Conservation (phyloP, 1,140 invertebrate species). For the Eulimnadia texana region DNA sequence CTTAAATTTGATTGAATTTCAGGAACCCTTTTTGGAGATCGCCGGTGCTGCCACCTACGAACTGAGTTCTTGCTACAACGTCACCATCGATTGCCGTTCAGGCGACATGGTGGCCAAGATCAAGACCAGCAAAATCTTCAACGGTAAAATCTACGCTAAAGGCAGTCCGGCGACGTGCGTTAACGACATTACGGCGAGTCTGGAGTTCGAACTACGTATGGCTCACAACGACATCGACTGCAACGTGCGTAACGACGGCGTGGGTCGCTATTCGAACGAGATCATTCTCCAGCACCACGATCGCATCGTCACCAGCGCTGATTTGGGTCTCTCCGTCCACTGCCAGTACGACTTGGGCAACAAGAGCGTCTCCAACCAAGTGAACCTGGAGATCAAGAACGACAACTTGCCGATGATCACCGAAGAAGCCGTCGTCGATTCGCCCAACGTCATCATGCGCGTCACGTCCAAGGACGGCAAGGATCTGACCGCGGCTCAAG, state of each 20-base stretch:
- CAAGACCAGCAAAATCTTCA: constrained; percentile 79
- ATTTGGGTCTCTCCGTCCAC: constrained; percentile 76
- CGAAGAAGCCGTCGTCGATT: constrained; percentile 54
- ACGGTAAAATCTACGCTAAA: constrained; percentile 87
- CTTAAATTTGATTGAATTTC: no score
- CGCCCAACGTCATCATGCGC: constrained; percentile 85
- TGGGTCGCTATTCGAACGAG: constrained; percentile 61
- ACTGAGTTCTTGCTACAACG: constrained; percentile 84
- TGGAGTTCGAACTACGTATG: constrained; percentile 77
- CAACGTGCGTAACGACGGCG: constrained; percentile 34
- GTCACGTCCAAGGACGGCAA: constrained; percentile 41
- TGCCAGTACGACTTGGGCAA: constrained; percentile 88
- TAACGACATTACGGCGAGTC: constrained; percentile 61
- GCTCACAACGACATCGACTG: constrained; percentile 83
- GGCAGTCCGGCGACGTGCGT: constrained; percentile 82
- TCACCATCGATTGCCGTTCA: constrained; percentile 69
- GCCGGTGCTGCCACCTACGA: constrained; percentile 81
- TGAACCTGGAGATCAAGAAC: constrained; percentile 72
- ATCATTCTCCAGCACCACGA: constrained; percentile 88
- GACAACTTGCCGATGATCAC: constrained; percentile 48
- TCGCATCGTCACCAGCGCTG: constrained; percentile 83
- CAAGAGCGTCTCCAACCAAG: constrained; percentile 81
- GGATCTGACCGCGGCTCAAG: constrained; percentile 34
- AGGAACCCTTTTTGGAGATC: constrained; percentile 78
- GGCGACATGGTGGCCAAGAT: constrained; percentile 85